phyloP scores from a whole-genome alignment of 2,113 vertebrate genomes.

The Himantopus leucocephalus region DNA sequence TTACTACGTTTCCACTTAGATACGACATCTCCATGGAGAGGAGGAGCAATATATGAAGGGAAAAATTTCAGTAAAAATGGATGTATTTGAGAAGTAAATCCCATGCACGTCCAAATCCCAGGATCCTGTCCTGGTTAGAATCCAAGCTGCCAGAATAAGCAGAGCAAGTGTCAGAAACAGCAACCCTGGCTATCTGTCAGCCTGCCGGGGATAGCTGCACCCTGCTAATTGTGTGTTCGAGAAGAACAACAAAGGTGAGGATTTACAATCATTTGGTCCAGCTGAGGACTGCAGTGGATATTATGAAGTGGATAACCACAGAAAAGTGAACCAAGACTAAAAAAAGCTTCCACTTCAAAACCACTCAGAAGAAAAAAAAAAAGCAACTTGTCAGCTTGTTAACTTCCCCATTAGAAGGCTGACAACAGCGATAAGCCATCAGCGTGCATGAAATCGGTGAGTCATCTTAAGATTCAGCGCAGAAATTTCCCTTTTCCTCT shows the following conservation, averaged over 20 bases:
- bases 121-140: not conserved
- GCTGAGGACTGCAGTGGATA: not conserved
- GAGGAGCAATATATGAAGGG: slow-evolving; percentile 2
- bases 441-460: not conserved
- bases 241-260: not conserved
- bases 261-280: not conserved
- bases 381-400: not conserved
- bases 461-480: not conserved
- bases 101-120: not conserved
- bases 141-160: not conserved
- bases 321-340: not conserved
- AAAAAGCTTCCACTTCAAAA: not conserved
- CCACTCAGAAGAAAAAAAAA: not conserved
- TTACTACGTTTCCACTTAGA: slow-evolving; percentile 46
- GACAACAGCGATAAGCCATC: slow-evolving; percentile 3
- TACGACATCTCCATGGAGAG: slow-evolving; percentile 23
- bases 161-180: not conserved
- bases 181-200: not conserved
- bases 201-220: not conserved
- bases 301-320: not conserved
- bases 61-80: not conserved
- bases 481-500: not conserved
- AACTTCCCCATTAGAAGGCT: not conserved
- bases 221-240: rapidly evolving
- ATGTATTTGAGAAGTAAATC: not conserved